phyloP scores from a whole-genome alignment of 2,113 vertebrate genomes.

The Lichenostomus cassidix region DNA sequence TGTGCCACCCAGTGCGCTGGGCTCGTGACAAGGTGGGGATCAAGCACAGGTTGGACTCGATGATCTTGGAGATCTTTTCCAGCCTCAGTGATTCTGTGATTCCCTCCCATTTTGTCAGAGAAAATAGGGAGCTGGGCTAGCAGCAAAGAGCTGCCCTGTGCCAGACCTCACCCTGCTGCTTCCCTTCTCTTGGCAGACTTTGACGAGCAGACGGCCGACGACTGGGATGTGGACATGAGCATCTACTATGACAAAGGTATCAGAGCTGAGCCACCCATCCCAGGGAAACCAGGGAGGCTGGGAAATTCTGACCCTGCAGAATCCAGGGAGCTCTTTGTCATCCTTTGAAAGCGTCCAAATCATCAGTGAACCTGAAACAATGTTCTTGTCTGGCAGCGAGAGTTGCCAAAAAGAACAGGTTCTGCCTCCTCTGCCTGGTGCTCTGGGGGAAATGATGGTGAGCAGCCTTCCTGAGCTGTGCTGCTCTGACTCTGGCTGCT shows the following conservation, averaged over 20 bases:
- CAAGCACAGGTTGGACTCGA: background rate
- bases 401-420: constrained; percentile 29
- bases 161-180: background rate
- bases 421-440: background rate
- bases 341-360: background rate
- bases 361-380: background rate
- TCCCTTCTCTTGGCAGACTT: constrained; percentile 83
- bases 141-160: background rate
- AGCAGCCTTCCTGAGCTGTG: background rate
- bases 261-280: background rate
- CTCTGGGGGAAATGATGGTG: background rate
- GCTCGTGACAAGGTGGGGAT: background rate
- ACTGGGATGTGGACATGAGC: constrained; percentile 99
- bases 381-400: background rate
- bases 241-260: constrained; percentile 94
- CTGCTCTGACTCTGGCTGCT: background rate
- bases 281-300: background rate
- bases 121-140: background rate
- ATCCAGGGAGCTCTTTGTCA: background rate
- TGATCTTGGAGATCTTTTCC: background rate
- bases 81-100: background rate
- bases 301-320: background rate
- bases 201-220: constrained; percentile 93
- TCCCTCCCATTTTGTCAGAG: background rate
- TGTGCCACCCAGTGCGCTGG: background rate